phyloP scores from a whole-genome alignment of 1,140 invertebrate genomes.

The Drosophila nasuta region DNA sequence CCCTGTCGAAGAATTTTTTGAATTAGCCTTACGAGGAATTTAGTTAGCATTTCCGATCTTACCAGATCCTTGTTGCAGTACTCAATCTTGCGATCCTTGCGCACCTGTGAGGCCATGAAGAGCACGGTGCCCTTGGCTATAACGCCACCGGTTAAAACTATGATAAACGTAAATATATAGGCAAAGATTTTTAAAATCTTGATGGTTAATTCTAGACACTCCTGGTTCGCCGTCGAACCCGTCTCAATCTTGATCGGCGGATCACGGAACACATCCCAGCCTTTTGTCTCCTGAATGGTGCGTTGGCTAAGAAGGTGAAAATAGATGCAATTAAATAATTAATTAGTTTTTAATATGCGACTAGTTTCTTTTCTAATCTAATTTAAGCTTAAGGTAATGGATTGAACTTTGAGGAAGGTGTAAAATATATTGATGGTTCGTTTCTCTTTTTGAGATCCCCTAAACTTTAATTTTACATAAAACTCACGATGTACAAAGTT shows the following conservation, averaged over 20 bases:
- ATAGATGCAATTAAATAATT: too few relatives aligned
- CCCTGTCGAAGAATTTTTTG: constrained; percentile 85
- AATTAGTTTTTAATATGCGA: too few relatives aligned
- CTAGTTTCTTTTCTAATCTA: too few relatives aligned
- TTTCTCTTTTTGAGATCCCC: too few relatives aligned
- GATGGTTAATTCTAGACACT: constrained; percentile 93
- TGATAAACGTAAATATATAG: constrained; percentile 93
- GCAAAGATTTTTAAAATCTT: constrained; percentile 94
- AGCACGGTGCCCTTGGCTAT: constrained; percentile 94
- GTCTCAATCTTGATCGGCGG: constrained; percentile 94
- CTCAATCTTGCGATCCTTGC: constrained; percentile 89
- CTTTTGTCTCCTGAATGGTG: constrained; percentile 94
- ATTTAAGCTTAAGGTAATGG: too few relatives aligned
- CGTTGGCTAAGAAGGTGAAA: constrained; percentile 87
- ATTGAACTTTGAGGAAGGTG: too few relatives aligned
- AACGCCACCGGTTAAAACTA: constrained; percentile 93
- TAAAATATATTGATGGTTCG: too few relatives aligned
- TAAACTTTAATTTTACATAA: too few relatives aligned
- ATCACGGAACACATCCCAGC: constrained; percentile 97
- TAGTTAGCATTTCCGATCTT: constrained; percentile 58
- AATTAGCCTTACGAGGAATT: too few relatives aligned
- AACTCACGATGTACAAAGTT: too few relatives aligned
- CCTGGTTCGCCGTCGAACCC: constrained; percentile 94
- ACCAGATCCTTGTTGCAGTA: constrained; percentile 95
- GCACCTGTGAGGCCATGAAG: constrained; percentile 96